phyloP scores from a whole-genome alignment of 2,113 vertebrate species.

The Semicossyphus pulcher region DNA sequence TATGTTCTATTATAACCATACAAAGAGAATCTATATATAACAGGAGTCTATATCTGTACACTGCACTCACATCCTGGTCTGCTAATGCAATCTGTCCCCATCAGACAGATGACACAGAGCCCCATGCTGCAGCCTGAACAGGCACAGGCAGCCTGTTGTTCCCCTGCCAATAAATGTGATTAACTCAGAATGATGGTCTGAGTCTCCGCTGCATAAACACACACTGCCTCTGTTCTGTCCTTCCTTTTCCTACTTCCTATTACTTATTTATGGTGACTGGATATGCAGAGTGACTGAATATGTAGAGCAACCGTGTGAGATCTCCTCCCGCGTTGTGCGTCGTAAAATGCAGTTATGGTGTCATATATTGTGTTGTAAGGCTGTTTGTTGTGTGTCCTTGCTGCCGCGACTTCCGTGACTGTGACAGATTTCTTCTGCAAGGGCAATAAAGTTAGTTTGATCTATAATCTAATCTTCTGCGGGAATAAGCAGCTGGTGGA shows the following conservation, averaged over 20 bases:
- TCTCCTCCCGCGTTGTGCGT: not conserved
- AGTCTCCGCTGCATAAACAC: slow-evolving; percentile 28
- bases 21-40: not conserved
- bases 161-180: slow-evolving; percentile 64
- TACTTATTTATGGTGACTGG: slow-evolving; percentile 21
- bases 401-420: slow-evolving; percentile 19
- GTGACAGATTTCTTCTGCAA: slow-evolving; percentile 44
- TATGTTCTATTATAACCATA: not conserved
- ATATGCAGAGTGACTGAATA: slow-evolving; percentile 8
- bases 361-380: not conserved
- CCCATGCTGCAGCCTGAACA: slow-evolving; percentile 24
- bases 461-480: slow-evolving; percentile 53
- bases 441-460: slow-evolving; percentile 50
- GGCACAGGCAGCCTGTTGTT: slow-evolving; percentile 37
- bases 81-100: slow-evolving; percentile 15
- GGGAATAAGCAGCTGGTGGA: slow-evolving; percentile 46
- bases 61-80: not conserved
- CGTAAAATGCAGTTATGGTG: slow-evolving; percentile 9
- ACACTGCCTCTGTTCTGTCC: not conserved
- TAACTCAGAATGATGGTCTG: slow-evolving; percentile 55
- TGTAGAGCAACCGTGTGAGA: not conserved
- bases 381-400: slow-evolving; percentile 27
- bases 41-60: not conserved
- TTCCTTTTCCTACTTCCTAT: slow-evolving; percentile 1
- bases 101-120: slow-evolving; percentile 27